Evolutionary conservation across 2,797 vertebrate genomes (phyloP).

Genomic region (Morus bassanus): DNA sequence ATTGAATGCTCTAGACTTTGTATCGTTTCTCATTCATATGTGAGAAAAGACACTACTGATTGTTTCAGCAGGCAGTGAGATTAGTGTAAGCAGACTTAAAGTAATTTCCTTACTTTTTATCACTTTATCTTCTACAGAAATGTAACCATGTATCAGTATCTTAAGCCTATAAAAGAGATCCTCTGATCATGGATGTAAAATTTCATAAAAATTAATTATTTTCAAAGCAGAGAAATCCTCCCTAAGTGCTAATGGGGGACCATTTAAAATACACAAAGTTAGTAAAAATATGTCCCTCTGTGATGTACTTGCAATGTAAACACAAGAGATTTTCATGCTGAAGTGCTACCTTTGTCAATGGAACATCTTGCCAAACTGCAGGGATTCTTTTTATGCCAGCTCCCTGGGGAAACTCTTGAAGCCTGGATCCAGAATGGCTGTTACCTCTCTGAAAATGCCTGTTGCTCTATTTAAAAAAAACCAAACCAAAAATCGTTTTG

Average conservation of each 20-base stretch:
- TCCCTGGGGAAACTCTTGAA: not conserved
- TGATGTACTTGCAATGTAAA: not conserved
- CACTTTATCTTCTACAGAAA: not conserved
- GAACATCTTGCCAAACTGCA: not conserved
- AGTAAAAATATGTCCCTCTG: not conserved
- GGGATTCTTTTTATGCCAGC: not conserved
- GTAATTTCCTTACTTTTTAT: not conserved
- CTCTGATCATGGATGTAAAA: not conserved
- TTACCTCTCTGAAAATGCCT: not conserved
- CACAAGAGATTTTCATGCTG: not conserved
- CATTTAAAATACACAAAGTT: not conserved
- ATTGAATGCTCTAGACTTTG: not conserved
- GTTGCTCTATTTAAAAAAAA: not conserved
- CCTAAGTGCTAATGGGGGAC: not conserved
- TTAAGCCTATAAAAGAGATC: not conserved
- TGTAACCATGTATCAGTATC: not conserved
- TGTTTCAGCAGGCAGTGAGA: not conserved
- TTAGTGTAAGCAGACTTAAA: not conserved
- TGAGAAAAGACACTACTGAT: not conserved
- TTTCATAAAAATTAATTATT: not conserved
- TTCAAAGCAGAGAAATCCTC: not conserved
- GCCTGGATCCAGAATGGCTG: not conserved
- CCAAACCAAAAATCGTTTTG: too few relatives aligned
- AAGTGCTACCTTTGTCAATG: not conserved
- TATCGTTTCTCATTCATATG: not conserved